Evolutionary conservation across 1,140 invertebrate species (phyloP).

Genomic region (Cydia pomonella): DNA sequence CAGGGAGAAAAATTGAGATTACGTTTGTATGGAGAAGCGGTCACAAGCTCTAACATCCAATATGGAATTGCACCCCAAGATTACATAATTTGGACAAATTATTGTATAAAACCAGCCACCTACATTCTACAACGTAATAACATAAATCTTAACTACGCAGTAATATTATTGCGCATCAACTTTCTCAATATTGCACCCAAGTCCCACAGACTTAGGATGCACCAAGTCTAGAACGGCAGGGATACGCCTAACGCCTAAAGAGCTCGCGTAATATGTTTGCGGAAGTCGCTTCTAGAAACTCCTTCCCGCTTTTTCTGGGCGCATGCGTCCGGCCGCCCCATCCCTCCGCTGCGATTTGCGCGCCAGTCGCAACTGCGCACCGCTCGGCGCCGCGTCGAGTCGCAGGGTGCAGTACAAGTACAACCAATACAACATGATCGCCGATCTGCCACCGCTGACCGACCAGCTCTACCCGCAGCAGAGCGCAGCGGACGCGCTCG

Average conservation of each 20-base stretch:
- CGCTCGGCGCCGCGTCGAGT: conserved; percentile 56
- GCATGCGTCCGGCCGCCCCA: conserved; percentile 62
- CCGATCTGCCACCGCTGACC: conserved; percentile 58
- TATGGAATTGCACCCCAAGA: too few species aligned
- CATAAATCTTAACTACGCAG: conserved; percentile 5
- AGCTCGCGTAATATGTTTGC: conserved; percentile 34
- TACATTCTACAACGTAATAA: neutral
- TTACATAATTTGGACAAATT: neutral
- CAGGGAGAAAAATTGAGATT: too few species aligned
- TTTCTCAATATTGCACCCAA: neutral
- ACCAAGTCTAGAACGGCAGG: conserved; percentile 5
- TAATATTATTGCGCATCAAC: conserved; percentile 14
- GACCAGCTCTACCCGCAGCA: conserved; percentile 53
- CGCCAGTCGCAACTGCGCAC: conserved; percentile 69
- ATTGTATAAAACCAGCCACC: neutral
- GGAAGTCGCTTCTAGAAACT: conserved; percentile 63
- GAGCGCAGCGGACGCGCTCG: conserved; percentile 40
- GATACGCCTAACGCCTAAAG: neutral
- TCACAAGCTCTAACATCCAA: too few species aligned
- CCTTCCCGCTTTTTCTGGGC: conserved; percentile 69
- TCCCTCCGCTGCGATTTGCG: conserved; percentile 65
- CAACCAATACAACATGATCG: conserved; percentile 63
- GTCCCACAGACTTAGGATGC: conserved; percentile 6
- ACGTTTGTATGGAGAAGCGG: too few species aligned
- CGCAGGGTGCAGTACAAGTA: conserved; percentile 43